These are phyloP conservation scores for Pampusana beccarii DNA, from an alignment of 2,113 vertebrate species.

Conservation along the genomic window DNA sequence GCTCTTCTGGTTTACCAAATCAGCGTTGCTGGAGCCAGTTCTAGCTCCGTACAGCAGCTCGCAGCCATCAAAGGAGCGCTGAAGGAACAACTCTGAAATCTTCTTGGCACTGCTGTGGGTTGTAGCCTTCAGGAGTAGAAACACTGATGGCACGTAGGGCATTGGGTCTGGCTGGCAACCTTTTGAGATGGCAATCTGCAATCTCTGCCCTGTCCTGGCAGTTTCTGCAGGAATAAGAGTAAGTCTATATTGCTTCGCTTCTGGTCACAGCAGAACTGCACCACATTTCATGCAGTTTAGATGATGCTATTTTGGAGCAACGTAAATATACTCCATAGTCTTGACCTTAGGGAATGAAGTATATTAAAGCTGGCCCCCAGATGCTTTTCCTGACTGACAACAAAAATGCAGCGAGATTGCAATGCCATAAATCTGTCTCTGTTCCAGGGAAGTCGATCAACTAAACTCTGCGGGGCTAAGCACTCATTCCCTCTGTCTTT, in stretches of 20 bases:
- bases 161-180: neutral
- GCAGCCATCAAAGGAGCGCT: fast-evolving
- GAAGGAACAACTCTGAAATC: neutral
- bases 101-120: neutral
- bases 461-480: neutral
- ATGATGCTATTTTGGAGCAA: neutral
- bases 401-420: fast-evolving
- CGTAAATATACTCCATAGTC: neutral
- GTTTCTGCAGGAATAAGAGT: fast-evolving
- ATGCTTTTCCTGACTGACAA: neutral
- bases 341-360: neutral
- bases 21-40: neutral
- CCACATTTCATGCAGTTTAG: neutral
- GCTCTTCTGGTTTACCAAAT: neutral
- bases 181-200: fast-evolving
- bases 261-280: fast-evolving
- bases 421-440: neutral
- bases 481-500: neutral
- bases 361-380: neutral
- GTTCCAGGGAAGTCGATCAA: neutral
- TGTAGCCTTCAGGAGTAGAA: neutral
- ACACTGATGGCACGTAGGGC: fast-evolving
- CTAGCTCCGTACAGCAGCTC: neutral
- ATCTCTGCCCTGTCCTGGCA: fast-evolving
- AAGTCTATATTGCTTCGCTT: fast-evolving